Base-by-base conservation (phyloP, 2,797 vertebrate genomes). In the Phalloptychus januarius region DNA sequence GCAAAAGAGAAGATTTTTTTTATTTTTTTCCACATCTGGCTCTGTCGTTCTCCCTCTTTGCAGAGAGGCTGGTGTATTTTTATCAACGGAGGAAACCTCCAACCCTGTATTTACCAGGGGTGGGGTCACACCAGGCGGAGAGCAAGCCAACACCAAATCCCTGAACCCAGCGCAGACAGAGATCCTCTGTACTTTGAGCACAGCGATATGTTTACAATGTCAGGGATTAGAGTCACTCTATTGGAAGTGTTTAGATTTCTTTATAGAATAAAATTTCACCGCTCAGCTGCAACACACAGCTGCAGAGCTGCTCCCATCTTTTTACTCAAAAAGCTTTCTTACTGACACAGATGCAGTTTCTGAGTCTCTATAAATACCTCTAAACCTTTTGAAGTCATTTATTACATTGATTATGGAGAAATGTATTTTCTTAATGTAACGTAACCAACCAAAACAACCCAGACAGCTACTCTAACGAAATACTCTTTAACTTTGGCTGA, bases 71-170 rank as follows among this genome's bases (percentile, higher is more conserved):
- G 83, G 88, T 91, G 90, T 95, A 95, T 95, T 95, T 95, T 95
- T 95, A 94, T 94, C 91, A 88, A 44, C 28, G n/a, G 88, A 92
- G 90, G 88, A 93, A 94, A 94, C 91, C 93, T 94, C 92, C 83
- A 94, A 93, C 92, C 94, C 94, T 95, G 92, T 94, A 94, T 94
- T 95, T 95, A 95, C 87, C 92, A 93, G 93, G 94, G 94, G 94
- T 94, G 94, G 94, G 92, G 93, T 94, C 92, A 94, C 89, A 83
- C 79, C 82, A 90, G 85, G 85, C 90, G 78, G 84, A 87, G 85
- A 79, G 82, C 87, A 91, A 81, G 87, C 92, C 91, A 89, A 84
- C 86, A 83, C 90, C 82, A 80, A 83, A 86, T 87, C 89, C 83
- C 79, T 90, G 79, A 80, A 72, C 82, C n/a, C 74, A 33, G 82